Percentiles rank a stretch among this genome's conserved stretches.
Evolutionary conservation across 2,888 invertebrate genomes (phyloP).

Genomic region (Tholera decimalis): DNA sequence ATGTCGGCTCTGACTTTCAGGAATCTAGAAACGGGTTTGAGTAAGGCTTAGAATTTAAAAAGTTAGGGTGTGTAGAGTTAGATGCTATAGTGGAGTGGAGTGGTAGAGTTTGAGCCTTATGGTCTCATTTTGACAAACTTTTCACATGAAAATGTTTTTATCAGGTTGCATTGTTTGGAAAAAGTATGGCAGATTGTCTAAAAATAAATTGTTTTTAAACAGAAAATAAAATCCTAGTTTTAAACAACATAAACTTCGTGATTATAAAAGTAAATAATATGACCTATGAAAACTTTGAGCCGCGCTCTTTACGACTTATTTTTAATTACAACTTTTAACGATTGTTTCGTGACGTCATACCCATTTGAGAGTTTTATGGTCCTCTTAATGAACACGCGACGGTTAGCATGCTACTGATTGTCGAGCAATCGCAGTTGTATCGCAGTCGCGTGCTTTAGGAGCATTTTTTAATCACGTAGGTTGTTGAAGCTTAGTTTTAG

Average conservation of each 20-base stretch:
- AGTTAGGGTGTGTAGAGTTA: too few species aligned
- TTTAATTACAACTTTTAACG: slow-evolving; percentile 57
- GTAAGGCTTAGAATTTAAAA: too few species aligned
- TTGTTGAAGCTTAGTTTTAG: slow-evolving; percentile 25
- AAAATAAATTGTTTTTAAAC: neutral
- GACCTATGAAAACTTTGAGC: slow-evolving; percentile 27
- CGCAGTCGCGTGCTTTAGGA: slow-evolving; percentile 42
- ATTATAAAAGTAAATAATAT: slow-evolving; percentile 17
- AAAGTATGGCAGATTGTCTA: neutral
- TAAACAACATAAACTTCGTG: neutral
- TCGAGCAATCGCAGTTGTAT: slow-evolving; percentile 31
- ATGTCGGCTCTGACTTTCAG: neutral
- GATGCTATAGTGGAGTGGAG: too few species aligned
- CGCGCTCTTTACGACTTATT: slow-evolving; percentile 38
- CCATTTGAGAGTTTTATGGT: slow-evolving; percentile 53
- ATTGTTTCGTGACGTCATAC: slow-evolving; percentile 52
- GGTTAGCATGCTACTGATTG: slow-evolving; percentile 48
- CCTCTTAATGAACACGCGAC: slow-evolving; percentile 61
- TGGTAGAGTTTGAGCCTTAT: too few species aligned
- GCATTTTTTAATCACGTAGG: slow-evolving; percentile 25
- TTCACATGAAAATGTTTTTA: too few species aligned
- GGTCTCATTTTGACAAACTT: too few species aligned
- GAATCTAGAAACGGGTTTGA: too few species aligned
- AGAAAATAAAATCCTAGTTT: neutral
- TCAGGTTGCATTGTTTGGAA: neutral